Conservation (phyloP, 1,140 invertebrate genomes). For the Trachymyrmex cornetzi region DNA sequence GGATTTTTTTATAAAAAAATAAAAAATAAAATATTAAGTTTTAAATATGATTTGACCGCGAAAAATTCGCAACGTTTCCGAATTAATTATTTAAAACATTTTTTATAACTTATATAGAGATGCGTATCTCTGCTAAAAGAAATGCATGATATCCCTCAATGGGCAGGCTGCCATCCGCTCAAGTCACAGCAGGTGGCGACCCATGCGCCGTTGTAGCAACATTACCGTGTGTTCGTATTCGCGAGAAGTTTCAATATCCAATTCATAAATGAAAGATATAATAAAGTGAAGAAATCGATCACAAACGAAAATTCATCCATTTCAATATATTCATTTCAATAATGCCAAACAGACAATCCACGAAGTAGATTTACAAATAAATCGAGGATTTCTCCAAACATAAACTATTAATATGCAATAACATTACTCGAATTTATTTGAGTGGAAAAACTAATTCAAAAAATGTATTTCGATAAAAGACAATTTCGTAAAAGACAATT, state of each 20-base stretch:
- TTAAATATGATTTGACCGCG: background rate
- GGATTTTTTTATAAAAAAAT: background rate
- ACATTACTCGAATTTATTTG: background rate
- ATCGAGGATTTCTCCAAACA: background rate
- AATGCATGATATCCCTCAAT: too few relatives aligned
- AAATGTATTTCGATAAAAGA: background rate
- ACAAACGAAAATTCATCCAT: background rate
- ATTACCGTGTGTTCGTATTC: background rate
- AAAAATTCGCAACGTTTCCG: background rate
- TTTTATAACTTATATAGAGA: background rate
- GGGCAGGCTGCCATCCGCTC: background rate
- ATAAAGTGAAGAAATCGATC: conserved; percentile 5
- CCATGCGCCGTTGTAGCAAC: background rate
- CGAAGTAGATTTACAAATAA: background rate
- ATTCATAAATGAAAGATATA: conserved; percentile 21
- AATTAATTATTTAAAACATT: conserved; percentile 10
- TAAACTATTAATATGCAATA: conserved; percentile 17
- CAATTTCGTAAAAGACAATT: background rate
- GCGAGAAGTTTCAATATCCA: background rate
- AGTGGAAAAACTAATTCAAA: background rate
- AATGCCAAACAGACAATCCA: background rate
- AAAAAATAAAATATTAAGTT: background rate
- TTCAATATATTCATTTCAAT: background rate
- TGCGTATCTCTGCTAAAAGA: background rate
- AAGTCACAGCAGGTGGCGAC: conserved; percentile 12